Conservation (phyloP, 30 jellyfish, hydroid and myxozoan genomes). For the Mastigias papua region DNA sequence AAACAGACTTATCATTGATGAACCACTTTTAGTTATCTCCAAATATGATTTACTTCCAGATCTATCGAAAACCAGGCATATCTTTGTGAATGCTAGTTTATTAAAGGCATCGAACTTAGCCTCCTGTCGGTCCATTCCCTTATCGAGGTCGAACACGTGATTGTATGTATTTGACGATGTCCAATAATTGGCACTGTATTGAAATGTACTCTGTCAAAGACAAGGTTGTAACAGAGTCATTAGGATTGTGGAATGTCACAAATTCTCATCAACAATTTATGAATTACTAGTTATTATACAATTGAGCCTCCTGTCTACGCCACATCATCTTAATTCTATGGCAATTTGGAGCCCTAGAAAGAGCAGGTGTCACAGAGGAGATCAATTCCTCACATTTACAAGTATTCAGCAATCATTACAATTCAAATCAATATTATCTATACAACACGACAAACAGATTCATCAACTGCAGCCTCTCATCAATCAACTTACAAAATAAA, state of each 20-base stretch:
- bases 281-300: no score
- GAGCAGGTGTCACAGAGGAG: no score
- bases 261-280: not conserved
- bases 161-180: constrained; percentile 17
- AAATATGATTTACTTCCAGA: constrained; percentile 7
- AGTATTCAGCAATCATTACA: no score
- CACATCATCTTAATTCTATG: no score
- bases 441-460: no score
- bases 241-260: not conserved
- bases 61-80: constrained; percentile 26
- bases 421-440: no score
- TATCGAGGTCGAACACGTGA: constrained; percentile 18
- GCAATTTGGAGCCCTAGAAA: no score
- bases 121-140: constrained; percentile 22
- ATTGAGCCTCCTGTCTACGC: no score
- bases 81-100: constrained; percentile 3
- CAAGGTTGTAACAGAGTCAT: not conserved
- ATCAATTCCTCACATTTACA: no score
- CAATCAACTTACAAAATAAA: no score
- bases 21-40: not conserved
- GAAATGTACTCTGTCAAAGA: not conserved
- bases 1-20: not conserved
- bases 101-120: constrained; percentile 40
- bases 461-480: no score
- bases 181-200: constrained; percentile 28